These are phyloP conservation scores for Aphyosemion australe DNA, from an alignment of 2,113 vertebrate species.

Conservation along the genomic window DNA sequence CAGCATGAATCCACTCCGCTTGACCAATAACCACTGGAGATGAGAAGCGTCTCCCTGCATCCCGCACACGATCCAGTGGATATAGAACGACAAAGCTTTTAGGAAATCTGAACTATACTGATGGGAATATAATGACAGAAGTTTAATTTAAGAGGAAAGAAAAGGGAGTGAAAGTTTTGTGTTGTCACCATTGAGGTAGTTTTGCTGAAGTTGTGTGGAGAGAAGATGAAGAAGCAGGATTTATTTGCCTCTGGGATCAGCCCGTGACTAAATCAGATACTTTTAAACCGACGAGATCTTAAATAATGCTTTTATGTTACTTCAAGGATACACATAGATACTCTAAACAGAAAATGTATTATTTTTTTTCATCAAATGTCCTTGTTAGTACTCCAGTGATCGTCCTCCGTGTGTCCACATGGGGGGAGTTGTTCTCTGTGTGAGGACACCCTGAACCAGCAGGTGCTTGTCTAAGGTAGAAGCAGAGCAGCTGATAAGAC, in stretches of 20 bases:
- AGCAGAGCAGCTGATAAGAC: conserved; percentile 42
- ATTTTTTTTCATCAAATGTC: conserved; percentile 7
- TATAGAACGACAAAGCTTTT: no score
- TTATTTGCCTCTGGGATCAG: background rate
- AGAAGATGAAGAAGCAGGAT: background rate
- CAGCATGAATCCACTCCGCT: no score
- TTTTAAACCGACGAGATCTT: no score
- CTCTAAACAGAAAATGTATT: background rate
- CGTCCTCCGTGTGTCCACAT: conserved; percentile 26
- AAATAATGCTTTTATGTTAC: no score
- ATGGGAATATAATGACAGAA: no score
- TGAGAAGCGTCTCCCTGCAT: no score
- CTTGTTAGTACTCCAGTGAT: conserved; percentile 41
- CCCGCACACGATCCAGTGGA: no score
- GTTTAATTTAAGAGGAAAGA: no score
- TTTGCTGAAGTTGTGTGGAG: background rate
- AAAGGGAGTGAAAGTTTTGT: no score
- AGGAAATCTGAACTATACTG: no score
- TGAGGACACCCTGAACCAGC: conserved; percentile 46
- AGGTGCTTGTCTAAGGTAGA: conserved; percentile 67
- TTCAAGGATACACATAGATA: background rate
- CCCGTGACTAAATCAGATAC: background rate
- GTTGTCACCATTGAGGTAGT: no score
- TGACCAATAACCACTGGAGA: no score
- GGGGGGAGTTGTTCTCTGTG: conserved; percentile 36